Base-by-base conservation (phyloP, 2,113 vertebrate species). In the Gorsachius goisagi region DNA sequence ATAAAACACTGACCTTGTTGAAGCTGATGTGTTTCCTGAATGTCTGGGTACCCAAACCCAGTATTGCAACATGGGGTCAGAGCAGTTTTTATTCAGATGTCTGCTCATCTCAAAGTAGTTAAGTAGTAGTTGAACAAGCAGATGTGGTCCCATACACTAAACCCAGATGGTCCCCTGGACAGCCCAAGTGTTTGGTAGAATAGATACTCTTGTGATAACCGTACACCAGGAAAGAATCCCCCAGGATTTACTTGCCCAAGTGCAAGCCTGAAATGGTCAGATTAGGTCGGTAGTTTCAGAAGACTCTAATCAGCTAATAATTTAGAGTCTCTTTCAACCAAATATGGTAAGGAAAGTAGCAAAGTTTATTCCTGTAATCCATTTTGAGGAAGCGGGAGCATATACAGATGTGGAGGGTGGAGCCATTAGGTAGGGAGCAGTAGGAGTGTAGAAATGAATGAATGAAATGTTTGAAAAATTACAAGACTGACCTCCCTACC, bases 11-110 rank as follows among this genome's bases (percentile, higher is more conserved):
- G 79, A 32, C 79, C 59, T 88, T 50, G 49, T 2, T 64, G 85
- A 27, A 64, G 71, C 44, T 85, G 78, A 0, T 63, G 41, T 11
- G 27, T 81, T 79, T 47, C 13, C 62, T 85, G 74, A 15, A 5
- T 7, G 41, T 9, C 2, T 6, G 45, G 67, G 26, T 18, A 11
- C 47, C 32, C 47, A 28, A 62, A 45, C 2, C 35, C 24, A 4
- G 1, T 24, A 8, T 9, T 1, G 4, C n/a, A 35, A 3, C 0
- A 0, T 5, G 63, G 22, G 22, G 32, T 39, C 2, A 1, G 52
- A 56, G 26, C 47, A 28, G 47, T 9, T 15, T 62, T 23, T 18
- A 28, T 60, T 62, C 59, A 58, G 33, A 2, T 19, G 13, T 6
- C 32, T 67, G 1, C 45, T 71, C 44, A 3, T 24, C 41, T 59